These are phyloP conservation scores for Noctua janthina DNA, from an alignment of 2,888 invertebrate species.

Conservation along the genomic window DNA sequence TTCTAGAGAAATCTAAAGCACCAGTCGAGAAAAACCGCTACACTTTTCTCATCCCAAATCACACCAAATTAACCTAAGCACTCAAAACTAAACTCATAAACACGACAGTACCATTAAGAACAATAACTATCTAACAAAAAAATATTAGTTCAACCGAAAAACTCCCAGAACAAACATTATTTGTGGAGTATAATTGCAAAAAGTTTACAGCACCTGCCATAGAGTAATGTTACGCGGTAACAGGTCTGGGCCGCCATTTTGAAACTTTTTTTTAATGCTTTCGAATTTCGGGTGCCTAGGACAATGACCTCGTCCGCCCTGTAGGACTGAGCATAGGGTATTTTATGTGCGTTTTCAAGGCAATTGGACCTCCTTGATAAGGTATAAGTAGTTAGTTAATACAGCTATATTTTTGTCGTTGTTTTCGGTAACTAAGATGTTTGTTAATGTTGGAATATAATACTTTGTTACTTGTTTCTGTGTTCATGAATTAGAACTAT, in stretches of 20 bases:
- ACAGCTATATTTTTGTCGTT: neutral
- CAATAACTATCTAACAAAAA: constrained; percentile 60
- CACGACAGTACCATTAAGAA: constrained; percentile 57
- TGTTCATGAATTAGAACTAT: neutral
- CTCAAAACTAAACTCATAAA: constrained; percentile 59
- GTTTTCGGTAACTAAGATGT: neutral
- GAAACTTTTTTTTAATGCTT: constrained; percentile 89
- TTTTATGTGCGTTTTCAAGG: constrained; percentile 44
- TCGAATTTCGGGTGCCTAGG: constrained; percentile 90
- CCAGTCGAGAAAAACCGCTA: neutral
- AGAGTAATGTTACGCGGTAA: constrained; percentile 90
- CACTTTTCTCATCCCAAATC: constrained; percentile 23
- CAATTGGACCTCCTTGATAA: constrained; percentile 8
- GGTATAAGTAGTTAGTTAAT: neutral
- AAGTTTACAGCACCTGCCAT: constrained; percentile 85
- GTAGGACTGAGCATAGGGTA: constrained; percentile 68
- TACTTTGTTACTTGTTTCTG: neutral
- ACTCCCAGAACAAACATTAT: constrained; percentile 54
- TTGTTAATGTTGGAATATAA: too few species aligned
- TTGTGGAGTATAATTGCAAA: constrained; percentile 65
- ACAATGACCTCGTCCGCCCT: constrained; percentile 83
- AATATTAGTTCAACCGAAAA: constrained; percentile 58
- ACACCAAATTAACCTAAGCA: constrained; percentile 29
- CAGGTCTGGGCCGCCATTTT: constrained; percentile 88
- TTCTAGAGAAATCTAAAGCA: neutral